Conservation (phyloP, 2,113 vertebrate species). For the Pionites leucogaster region DNA sequence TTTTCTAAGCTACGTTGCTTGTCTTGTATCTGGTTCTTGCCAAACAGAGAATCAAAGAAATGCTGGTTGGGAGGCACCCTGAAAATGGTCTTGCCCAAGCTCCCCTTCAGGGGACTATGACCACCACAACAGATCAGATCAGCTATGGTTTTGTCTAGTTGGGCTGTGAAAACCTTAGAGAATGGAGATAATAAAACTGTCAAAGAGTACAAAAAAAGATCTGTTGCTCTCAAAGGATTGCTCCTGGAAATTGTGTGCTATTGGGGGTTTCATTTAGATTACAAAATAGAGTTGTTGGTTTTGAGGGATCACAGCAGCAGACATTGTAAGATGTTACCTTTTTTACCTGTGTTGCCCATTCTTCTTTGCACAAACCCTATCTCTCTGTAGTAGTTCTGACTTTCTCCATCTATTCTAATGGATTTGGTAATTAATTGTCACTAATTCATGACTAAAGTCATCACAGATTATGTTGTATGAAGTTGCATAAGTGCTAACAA, state of each 20-base stretch:
- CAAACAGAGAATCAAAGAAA: neutral
- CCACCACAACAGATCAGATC: neutral
- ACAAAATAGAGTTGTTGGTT: neutral
- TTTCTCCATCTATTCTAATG: neutral
- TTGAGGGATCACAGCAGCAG: neutral
- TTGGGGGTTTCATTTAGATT: neutral
- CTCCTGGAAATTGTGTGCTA: neutral
- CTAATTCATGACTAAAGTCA: neutral
- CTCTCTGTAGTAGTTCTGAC: neutral
- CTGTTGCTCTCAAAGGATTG: neutral
- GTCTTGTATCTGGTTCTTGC: neutral
- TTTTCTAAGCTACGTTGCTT: neutral
- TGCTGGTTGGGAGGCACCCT: neutral
- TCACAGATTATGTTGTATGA: neutral
- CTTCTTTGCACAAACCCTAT: neutral
- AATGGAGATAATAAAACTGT: neutral
- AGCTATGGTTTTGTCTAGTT: neutral
- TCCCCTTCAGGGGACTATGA: neutral
- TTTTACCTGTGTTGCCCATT: neutral
- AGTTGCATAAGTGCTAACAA: neutral
- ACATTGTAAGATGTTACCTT: neutral
- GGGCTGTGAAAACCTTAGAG: neutral
- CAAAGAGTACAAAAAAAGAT: neutral
- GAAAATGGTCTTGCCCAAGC: neutral
- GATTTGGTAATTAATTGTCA: conserved; percentile 3